Evolutionary conservation across 35 echinoderm and acorn worm species (phyloP).

Genomic region (Ophioderma brevispina): DNA sequence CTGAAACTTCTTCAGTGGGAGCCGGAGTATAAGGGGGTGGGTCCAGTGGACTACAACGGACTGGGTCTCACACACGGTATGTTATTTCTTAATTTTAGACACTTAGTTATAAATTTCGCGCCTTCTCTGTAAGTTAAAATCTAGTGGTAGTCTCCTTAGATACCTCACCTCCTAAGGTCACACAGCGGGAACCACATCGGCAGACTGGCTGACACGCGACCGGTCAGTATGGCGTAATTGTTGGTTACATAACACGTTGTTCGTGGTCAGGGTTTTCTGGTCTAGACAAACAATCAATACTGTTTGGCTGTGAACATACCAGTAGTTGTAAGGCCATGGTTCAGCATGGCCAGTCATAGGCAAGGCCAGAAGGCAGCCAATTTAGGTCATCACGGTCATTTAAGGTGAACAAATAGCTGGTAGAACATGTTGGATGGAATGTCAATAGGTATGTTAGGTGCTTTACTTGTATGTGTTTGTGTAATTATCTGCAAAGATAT

Average conservation of each 20-base stretch:
- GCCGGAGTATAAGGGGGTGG: background rate
- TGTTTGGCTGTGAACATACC: too few species aligned
- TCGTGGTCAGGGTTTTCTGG: background rate
- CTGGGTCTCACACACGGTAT: background rate
- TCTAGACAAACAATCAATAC: too few species aligned
- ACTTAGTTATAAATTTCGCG: background rate
- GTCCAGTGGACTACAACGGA: conserved; percentile 1
- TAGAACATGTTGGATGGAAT: too few species aligned
- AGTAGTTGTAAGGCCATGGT: background rate
- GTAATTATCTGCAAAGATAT: too few species aligned
- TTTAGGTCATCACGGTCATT: background rate
- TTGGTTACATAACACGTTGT: background rate
- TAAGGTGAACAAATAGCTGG: background rate
- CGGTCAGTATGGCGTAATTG: background rate
- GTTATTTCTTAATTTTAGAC: background rate
- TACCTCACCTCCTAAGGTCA: background rate
- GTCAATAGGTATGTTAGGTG: too few species aligned
- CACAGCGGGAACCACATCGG: background rate
- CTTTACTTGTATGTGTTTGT: too few species aligned
- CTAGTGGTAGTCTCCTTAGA: background rate
- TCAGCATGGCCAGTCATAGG: background rate
- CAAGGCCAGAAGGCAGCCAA: background rate
- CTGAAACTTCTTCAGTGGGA: background rate
- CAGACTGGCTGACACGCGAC: background rate
- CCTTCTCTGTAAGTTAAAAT: background rate